Conservation (phyloP, 2,888 invertebrate genomes). For the Rhogogaster chlorosoma region DNA sequence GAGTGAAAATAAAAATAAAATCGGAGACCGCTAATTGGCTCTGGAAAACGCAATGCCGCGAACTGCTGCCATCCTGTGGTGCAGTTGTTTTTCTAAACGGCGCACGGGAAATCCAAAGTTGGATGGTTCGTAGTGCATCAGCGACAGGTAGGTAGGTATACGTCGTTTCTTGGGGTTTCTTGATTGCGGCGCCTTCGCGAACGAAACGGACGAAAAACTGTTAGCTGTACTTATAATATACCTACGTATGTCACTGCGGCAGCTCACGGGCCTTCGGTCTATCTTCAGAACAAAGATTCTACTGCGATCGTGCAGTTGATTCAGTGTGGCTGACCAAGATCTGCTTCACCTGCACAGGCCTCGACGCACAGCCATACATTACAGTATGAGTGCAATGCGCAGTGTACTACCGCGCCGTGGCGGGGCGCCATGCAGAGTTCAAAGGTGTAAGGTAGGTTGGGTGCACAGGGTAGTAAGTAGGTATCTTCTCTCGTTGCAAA, state of each 20-base stretch:
- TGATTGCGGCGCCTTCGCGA: conserved; percentile 42
- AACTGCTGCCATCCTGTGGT: background rate
- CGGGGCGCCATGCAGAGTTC: conserved; percentile 40
- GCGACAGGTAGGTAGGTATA: background rate
- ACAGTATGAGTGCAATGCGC: background rate
- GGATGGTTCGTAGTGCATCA: background rate
- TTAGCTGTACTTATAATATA: conserved; percentile 30
- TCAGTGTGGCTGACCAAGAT: background rate
- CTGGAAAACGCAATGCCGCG: conserved; percentile 1
- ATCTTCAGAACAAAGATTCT: conserved; percentile 3
- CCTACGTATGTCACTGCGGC: background rate
- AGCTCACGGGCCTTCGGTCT: conserved; percentile 18
- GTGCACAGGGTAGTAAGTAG: conserved; percentile 19
- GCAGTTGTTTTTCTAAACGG: conserved; percentile 38
- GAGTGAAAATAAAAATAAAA: background rate
- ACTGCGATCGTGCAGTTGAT: background rate
- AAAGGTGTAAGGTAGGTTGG: conserved; percentile 8
- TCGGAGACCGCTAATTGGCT: background rate
- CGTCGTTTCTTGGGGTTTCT: conserved; percentile 25
- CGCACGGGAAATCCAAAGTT: conserved; percentile 46
- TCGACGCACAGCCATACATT: background rate
- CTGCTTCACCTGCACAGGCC: background rate
- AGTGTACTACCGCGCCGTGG: background rate
- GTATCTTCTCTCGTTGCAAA: background rate
- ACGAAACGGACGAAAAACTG: conserved; percentile 17